Conservation (phyloP, 2,888 invertebrate species). For the Standfussiana lucernea region DNA sequence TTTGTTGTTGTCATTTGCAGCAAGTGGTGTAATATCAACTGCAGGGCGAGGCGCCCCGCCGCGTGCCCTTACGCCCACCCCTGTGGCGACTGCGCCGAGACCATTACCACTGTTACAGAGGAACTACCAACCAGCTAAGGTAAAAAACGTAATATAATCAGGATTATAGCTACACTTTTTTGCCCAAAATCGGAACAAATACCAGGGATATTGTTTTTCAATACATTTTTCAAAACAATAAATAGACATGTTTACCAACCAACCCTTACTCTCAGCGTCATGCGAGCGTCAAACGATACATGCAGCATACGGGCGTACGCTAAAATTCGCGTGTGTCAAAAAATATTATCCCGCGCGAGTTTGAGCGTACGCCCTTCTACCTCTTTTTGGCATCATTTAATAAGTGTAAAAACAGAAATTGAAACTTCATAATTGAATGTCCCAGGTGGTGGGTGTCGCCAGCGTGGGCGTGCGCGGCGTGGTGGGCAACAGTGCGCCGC, state of each 20-base stretch:
- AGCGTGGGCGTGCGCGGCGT: constrained; percentile 82
- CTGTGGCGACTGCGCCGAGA: constrained; percentile 79
- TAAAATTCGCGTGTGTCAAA: not conserved
- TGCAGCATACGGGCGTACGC: not conserved
- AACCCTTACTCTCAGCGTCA: not conserved
- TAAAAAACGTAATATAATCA: constrained; percentile 60
- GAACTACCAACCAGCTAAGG: constrained; percentile 88
- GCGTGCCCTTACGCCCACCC: constrained; percentile 74
- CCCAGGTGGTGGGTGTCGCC: constrained; percentile 85
- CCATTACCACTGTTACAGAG: constrained; percentile 86
- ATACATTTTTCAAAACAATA: not conserved
- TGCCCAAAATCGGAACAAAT: not conserved
- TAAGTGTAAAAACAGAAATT: not conserved
- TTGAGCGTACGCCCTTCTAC: not conserved
- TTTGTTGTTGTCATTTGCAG: constrained; percentile 63
- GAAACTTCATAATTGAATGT: not conserved
- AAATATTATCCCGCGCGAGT: not conserved
- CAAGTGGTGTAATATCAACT: constrained; percentile 82
- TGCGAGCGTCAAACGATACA: not conserved
- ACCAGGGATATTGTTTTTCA: not conserved
- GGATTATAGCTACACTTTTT: not conserved
- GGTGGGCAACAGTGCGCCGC: constrained; percentile 86
- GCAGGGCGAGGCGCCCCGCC: constrained; percentile 75
- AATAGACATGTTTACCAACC: not conserved
- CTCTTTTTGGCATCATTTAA: not conserved